These are phyloP conservation scores for Physella acuta DNA, from an alignment of 1,140 invertebrate genomes.

Conservation along the genomic window DNA sequence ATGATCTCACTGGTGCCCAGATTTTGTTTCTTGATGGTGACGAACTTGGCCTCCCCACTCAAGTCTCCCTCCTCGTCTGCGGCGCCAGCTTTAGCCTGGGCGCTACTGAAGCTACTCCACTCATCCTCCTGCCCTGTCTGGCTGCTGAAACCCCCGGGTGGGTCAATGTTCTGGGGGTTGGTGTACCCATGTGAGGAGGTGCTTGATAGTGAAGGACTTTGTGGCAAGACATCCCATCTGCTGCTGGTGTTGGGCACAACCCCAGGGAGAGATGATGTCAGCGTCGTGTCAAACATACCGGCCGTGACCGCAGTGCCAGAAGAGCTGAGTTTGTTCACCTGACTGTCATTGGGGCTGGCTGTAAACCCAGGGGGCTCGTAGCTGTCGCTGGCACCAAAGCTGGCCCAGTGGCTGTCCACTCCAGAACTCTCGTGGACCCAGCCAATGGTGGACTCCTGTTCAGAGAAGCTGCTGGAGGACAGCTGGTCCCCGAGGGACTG, in stretches of 20 bases:
- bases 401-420: not conserved
- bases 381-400: not conserved
- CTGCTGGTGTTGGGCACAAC: conserved; percentile 2
- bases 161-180: too few species aligned
- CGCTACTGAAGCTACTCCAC: conserved; percentile 31
- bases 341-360: not conserved
- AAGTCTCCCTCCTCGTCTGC: conserved; percentile 20
- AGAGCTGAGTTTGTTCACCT: not conserved
- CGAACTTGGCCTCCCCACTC: conserved; percentile 18
- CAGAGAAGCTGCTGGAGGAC: not conserved
- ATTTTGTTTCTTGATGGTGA: conserved; percentile 46
- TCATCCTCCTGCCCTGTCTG: too few species aligned
- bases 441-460: not conserved
- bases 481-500: not conserved
- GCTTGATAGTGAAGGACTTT: not conserved
- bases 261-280: not conserved
- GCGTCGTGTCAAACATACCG: not conserved
- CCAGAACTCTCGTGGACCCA: not conserved
- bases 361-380: not conserved
- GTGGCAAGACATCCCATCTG: conserved; percentile 40
- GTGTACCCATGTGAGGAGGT: too few species aligned
- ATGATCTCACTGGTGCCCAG: conserved; percentile 44
- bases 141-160: too few species aligned
- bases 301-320: not conserved
- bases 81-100: not conserved